Percentiles rank a stretch among this genome's conserved stretches.
phyloP scores from a whole-genome alignment of 2,888 invertebrate genomes.

The Melanophora roralis region DNA sequence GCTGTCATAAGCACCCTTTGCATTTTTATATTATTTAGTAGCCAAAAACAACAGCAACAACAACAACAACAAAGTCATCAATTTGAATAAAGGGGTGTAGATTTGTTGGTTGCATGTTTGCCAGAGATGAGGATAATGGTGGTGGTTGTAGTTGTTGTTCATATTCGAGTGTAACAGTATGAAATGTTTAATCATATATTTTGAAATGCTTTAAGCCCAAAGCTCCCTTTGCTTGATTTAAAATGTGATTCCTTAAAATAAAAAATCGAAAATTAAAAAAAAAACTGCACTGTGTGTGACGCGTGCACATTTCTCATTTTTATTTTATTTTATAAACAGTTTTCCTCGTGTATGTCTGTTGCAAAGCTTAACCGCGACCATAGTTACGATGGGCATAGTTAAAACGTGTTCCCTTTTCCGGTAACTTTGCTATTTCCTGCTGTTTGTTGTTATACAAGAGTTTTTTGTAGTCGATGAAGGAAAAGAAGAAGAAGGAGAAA shows the following conservation, averaged over 20 bases:
- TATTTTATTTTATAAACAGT: neutral
- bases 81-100: conserved; percentile 42
- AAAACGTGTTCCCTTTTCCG: conserved; percentile 50
- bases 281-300: conserved; percentile 58
- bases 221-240: conserved; percentile 22
- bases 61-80: neutral
- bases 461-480: neutral
- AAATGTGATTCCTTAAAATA: neutral
- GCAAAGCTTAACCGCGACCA: conserved; percentile 37
- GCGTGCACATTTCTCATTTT: conserved; percentile 55
- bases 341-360: neutral
- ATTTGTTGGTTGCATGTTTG: conserved; percentile 46
- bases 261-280: conserved; percentile 6
- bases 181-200: neutral
- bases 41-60: conserved; percentile 14
- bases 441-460: conserved; percentile 44
- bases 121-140: conserved; percentile 21
- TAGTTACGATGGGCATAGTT: conserved; percentile 42
- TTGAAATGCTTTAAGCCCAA: conserved; percentile 11
- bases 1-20: conserved; percentile 62
- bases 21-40: conserved; percentile 37
- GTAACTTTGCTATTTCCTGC: conserved; percentile 51
- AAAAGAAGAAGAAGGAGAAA: neutral
- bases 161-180: conserved; percentile 13
- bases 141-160: conserved; percentile 47